A percentile compares a stretch with the other conserved stretches of the same genome.
phyloP scores from a whole-genome alignment of 1,140 invertebrate species.

The Meloidogyne exigua region DNA sequence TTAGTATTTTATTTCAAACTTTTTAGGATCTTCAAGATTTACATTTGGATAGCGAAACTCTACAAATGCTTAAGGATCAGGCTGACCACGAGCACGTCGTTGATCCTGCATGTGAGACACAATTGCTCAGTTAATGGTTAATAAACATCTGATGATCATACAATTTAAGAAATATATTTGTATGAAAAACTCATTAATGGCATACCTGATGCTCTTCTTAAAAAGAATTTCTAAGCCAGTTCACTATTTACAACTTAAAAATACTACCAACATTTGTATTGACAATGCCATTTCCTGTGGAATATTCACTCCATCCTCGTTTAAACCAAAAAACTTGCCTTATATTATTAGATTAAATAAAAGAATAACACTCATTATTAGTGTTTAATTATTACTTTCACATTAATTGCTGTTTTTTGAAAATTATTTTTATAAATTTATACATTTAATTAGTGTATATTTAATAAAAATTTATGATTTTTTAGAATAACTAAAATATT shows the following conservation, averaged over 20 bases:
- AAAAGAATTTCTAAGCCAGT: not conserved
- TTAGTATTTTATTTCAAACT: not conserved
- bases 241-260: not conserved
- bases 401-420: not conserved
- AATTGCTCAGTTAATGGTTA: conserved; percentile 43
- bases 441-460: not conserved
- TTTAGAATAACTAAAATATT: not conserved
- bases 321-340: not conserved
- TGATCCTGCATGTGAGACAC: conserved; percentile 42
- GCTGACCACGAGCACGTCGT: not conserved
- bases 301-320: not conserved
- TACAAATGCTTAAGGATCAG: conserved; percentile 41
- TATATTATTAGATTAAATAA: not conserved
- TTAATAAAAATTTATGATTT: not conserved
- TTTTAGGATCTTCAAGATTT: conserved; percentile 34
- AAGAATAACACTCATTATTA: not conserved
- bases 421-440: not conserved
- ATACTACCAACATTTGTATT: conserved; percentile 1
- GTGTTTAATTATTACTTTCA: not conserved
- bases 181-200: not conserved
- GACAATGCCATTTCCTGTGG: not conserved
- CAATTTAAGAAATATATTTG: not conserved
- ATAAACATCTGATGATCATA: not conserved
- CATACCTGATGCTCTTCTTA: not conserved
- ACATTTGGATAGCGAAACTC: conserved; percentile 45